phyloP scores from a whole-genome alignment of 1,140 invertebrate genomes.

The Sitobion miscanthi region DNA sequence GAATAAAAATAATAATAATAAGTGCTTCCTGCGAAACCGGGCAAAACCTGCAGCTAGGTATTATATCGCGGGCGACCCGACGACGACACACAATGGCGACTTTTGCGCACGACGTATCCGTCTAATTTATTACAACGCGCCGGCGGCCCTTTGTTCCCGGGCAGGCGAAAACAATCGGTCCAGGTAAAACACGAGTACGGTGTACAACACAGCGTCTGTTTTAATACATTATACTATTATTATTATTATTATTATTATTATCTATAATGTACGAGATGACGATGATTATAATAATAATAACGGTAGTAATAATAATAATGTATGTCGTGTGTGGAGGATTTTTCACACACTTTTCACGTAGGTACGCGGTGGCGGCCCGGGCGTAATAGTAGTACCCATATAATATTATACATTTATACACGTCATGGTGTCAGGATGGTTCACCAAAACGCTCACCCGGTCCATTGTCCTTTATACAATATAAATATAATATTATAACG shows the following conservation, averaged over 20 bases:
- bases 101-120: constrained; percentile 31
- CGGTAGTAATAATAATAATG: too few species aligned
- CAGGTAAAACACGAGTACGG: not conserved
- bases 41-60: too few species aligned
- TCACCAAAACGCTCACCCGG: not conserved
- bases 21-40: not conserved
- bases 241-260: not conserved
- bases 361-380: not conserved
- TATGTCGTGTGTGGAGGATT: not conserved
- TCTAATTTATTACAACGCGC: not conserved
- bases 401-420: not conserved
- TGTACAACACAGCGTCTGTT: not conserved
- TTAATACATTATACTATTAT: not conserved
- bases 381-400: not conserved
- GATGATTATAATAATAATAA: not conserved
- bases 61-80: not conserved
- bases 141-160: not conserved
- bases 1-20: not conserved
- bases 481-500: not conserved
- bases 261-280: not conserved
- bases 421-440: not conserved
- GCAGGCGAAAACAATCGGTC: not conserved
- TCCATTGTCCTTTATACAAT: too few species aligned
- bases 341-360: not conserved
- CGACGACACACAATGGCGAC: constrained; percentile 10